These are phyloP conservation scores for Lordiphosa andalusiaca DNA, from an alignment of 2,888 invertebrate species.

Conservation along the genomic window DNA sequence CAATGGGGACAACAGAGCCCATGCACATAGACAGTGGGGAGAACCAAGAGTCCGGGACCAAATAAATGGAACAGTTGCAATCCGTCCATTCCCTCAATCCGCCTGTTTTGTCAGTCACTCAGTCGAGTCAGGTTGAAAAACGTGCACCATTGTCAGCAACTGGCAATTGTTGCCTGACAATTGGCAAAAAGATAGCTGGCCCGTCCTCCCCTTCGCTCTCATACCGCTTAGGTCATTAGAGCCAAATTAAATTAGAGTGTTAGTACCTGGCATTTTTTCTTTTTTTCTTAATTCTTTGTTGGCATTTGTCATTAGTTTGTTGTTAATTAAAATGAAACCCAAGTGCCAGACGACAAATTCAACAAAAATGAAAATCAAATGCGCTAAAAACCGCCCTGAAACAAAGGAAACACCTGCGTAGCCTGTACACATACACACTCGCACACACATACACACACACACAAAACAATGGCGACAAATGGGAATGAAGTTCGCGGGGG, in stretches of 20 bases:
- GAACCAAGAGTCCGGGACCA: slow-evolving; percentile 26
- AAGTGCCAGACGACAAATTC: slow-evolving; percentile 44
- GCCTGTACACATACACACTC: slow-evolving; percentile 14
- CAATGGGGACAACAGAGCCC: slow-evolving; percentile 47
- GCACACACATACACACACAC: slow-evolving; percentile 3
- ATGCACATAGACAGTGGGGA: slow-evolving; percentile 42
- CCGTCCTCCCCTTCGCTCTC: neutral
- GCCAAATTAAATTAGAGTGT: slow-evolving; percentile 63
- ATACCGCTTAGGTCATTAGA: slow-evolving; percentile 63
- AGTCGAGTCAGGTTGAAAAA: slow-evolving; percentile 62
- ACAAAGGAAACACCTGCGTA: slow-evolving; percentile 65
- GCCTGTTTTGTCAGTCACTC: slow-evolving; percentile 27
- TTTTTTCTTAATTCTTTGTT: slow-evolving; percentile 30
- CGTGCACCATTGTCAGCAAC: slow-evolving; percentile 60
- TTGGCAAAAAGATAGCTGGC: slow-evolving; percentile 57
- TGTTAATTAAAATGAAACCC: slow-evolving; percentile 68
- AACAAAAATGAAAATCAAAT: slow-evolving; percentile 60
- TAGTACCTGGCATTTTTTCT: slow-evolving; percentile 17
- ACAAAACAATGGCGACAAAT: slow-evolving; percentile 66
- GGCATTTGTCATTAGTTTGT: slow-evolving; percentile 67
- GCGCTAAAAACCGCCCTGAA: slow-evolving; percentile 64
- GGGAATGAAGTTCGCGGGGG: neutral
- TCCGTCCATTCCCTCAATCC: slow-evolving; percentile 22
- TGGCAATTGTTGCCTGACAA: slow-evolving; percentile 71
- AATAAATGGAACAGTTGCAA: slow-evolving; percentile 66